Percentiles rank a stretch among this genome's conserved stretches.
phyloP scores from a whole-genome alignment of 2,888 invertebrate species.

The Eupithecia pulchellata region DNA sequence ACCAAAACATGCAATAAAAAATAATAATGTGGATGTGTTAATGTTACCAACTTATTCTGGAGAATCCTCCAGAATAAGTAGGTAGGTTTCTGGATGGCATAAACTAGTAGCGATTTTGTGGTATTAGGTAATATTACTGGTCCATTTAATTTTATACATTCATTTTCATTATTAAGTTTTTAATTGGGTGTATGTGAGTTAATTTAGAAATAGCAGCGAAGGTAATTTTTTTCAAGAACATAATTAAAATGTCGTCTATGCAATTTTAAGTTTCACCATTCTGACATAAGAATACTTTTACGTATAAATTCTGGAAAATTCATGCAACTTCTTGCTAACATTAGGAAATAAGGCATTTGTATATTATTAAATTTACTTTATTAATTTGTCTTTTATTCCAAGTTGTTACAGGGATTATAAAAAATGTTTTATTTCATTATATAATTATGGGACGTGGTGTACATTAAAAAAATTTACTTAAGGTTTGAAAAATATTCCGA shows the following conservation, averaged over 20 bases:
- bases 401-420: conserved; percentile 8
- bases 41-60: too few relatives aligned
- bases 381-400: conserved; percentile 12
- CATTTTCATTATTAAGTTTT: background rate
- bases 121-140: background rate
- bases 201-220: background rate
- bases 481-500: background rate
- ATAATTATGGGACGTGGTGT: background rate
- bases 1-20: too few relatives aligned
- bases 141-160: background rate
- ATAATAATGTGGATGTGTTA: too few relatives aligned
- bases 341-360: background rate
- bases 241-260: background rate
- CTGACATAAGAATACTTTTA: background rate
- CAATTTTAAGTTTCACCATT: conserved; percentile 3
- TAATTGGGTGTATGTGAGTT: background rate
- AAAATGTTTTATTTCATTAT: background rate
- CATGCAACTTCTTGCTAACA: background rate
- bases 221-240: background rate
- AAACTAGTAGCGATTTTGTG: background rate
- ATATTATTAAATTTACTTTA: conserved; percentile 1
- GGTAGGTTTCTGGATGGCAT: background rate
- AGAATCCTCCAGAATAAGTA: too few relatives aligned
- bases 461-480: background rate
- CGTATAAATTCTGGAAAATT: background rate